Base-by-base conservation (phyloP, 2,113 vertebrate genomes). In the Hipposideros armiger region DNA sequence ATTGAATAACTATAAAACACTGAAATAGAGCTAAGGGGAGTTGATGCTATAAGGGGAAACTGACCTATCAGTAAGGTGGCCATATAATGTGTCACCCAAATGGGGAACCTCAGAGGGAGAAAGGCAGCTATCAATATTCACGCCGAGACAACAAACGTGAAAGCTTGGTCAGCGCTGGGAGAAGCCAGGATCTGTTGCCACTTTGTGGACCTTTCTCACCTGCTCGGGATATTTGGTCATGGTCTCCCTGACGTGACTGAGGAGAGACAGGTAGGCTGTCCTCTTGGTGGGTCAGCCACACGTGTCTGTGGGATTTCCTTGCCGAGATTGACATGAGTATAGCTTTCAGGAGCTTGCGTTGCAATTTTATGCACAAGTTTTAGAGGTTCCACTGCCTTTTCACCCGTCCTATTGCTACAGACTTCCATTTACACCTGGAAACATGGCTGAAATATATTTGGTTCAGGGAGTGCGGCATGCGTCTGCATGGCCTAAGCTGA, bases 401-500 rank as follows among this genome's bases (percentile, higher is more conserved):
- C 17, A 9, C 17, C 20, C 19, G 67, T 40, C 36, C n/a, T n/a
- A 19, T 7, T 54, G 10, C 58, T 22, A 1, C 2, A 0, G 13
- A 7, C 19, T 24, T 32, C 20, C 2, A 45, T 54, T 50, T 17
- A n/a, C 4, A 45, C 26, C 19, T 11, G 7, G 73, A 73, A 45
- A 62, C 5, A 26, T 11, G 32, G 8, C 11, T 70, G 52, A 4
- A 6, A 14, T 76, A 40, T 10, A 26, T 76, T 54, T 26, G 6
- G 16, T 60, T 15, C 24, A 16, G 62, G 5, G 32, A 14, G 15
- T 11, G 5, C n/a, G 84, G 24, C 42, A 4, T 2, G 17, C 17
- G 1, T 9, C 24, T 2, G 1, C 1, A 0, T 1, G 4, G 24
- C 22, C n/a, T 30, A 28, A 26, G 14, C 13, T 5, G 30, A 10